Conservation (phyloP, 2,797 vertebrate genomes). For the Onychomys arenicola region DNA sequence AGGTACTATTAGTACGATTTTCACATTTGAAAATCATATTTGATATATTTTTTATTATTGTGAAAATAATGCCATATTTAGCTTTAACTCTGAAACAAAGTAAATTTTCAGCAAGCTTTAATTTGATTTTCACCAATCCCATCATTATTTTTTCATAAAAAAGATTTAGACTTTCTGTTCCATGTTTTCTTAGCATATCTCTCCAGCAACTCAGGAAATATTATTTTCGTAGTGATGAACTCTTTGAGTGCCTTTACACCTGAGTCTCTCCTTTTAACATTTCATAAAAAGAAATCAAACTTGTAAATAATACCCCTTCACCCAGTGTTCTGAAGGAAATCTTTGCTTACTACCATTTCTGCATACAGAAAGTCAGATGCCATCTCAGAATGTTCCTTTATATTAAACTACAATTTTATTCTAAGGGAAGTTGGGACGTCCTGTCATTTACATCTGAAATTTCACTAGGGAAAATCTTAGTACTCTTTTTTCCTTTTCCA, state of each 20-base stretch:
- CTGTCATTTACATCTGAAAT: slow-evolving; percentile 11
- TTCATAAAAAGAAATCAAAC: slow-evolving; percentile 17
- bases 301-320: neutral
- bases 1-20: neutral
- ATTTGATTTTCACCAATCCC: neutral
- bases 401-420: neutral
- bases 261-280: neutral
- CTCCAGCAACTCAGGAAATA: neutral
- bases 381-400: neutral
- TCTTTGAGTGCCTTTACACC: neutral
- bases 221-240: neutral
- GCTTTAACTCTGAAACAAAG: neutral
- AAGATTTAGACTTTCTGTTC: neutral
- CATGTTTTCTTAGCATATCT: neutral
- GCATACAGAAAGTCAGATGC: neutral
- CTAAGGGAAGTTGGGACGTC: neutral
- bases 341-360: neutral
- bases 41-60: neutral
- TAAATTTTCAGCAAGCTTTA: neutral
- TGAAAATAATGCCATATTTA: slow-evolving; percentile 17
- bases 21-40: neutral
- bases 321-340: neutral
- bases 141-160: neutral
- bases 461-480: neutral
- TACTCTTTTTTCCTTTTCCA: neutral